These are phyloP conservation scores for Triplophysa yarkandensis DNA, from an alignment of 2,797 vertebrate genomes.

Conservation along the genomic window DNA sequence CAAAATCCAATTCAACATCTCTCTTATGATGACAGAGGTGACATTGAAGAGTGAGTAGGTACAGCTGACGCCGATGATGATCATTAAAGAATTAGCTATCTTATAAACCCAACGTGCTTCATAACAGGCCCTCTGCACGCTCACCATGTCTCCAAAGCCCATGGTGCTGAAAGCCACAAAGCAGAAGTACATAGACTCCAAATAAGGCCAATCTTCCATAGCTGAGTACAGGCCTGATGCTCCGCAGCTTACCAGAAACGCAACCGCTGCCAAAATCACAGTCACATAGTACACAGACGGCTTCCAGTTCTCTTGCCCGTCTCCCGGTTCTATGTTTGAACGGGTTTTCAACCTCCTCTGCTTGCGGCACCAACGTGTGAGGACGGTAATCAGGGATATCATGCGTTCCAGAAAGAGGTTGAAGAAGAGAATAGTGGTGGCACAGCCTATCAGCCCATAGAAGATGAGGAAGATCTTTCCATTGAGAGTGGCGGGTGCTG, in stretches of 20 bases:
- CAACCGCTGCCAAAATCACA: slow-evolving; percentile 60
- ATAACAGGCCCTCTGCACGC: slow-evolving; percentile 63
- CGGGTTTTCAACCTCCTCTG: not conserved
- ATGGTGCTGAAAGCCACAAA: slow-evolving; percentile 74
- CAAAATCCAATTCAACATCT: slow-evolving; percentile 65
- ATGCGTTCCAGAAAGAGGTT: slow-evolving; percentile 58
- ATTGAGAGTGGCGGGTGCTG: slow-evolving; percentile 61
- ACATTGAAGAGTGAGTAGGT: slow-evolving; percentile 70
- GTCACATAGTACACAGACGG: slow-evolving; percentile 65
- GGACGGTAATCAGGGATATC: slow-evolving; percentile 60
- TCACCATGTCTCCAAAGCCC: slow-evolving; percentile 73
- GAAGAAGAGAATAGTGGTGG: slow-evolving; percentile 59
- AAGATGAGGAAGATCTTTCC: slow-evolving; percentile 71
- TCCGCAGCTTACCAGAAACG: slow-evolving; percentile 59
- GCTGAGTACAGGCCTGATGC: slow-evolving; percentile 66
- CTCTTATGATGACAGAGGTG: slow-evolving; percentile 68
- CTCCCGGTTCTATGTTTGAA: slow-evolving; percentile 12
- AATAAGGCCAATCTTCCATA: slow-evolving; percentile 70
- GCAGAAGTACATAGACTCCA: slow-evolving; percentile 72
- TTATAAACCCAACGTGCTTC: slow-evolving; percentile 58
- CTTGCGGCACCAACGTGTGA: slow-evolving; percentile 52
- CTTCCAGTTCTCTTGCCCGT: slow-evolving; percentile 53
- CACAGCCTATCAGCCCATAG: slow-evolving; percentile 71
- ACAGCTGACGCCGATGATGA: slow-evolving; percentile 70
- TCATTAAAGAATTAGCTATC: slow-evolving; percentile 65